Conservation (phyloP, 2,113 vertebrate genomes). For the Chamaea fasciata region DNA sequence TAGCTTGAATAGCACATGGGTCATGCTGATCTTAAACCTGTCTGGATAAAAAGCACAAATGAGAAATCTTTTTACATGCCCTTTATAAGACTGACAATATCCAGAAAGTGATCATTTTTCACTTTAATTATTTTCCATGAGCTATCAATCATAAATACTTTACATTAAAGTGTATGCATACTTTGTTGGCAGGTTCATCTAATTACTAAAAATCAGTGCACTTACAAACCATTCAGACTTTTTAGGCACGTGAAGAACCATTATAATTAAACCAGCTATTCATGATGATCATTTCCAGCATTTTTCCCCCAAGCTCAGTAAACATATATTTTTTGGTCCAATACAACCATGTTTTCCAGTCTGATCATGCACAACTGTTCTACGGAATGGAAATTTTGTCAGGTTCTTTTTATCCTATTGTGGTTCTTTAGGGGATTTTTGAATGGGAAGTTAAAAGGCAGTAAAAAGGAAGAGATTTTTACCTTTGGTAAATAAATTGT, state of each 20-base stretch:
- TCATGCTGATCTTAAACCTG: background rate
- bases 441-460: background rate
- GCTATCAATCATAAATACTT: background rate
- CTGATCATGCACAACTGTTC: background rate
- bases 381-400: background rate
- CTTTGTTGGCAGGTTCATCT: background rate
- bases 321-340: background rate
- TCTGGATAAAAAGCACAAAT: background rate
- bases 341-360: background rate
- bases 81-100: background rate
- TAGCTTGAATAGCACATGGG: background rate
- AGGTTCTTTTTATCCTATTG: background rate
- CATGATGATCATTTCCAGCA: background rate
- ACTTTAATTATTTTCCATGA: background rate
- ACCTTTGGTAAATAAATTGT: background rate
- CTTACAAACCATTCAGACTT: background rate
- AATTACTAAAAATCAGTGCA: background rate
- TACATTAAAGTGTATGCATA: background rate
- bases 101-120: background rate
- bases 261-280: background rate
- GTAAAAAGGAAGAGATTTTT: background rate
- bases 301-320: background rate
- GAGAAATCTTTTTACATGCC: background rate
- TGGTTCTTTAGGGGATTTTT: background rate
- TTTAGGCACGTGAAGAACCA: background rate